These are phyloP conservation scores for Pristis pectinata DNA, from an alignment of 2,797 vertebrate genomes.

Conservation along the genomic window DNA sequence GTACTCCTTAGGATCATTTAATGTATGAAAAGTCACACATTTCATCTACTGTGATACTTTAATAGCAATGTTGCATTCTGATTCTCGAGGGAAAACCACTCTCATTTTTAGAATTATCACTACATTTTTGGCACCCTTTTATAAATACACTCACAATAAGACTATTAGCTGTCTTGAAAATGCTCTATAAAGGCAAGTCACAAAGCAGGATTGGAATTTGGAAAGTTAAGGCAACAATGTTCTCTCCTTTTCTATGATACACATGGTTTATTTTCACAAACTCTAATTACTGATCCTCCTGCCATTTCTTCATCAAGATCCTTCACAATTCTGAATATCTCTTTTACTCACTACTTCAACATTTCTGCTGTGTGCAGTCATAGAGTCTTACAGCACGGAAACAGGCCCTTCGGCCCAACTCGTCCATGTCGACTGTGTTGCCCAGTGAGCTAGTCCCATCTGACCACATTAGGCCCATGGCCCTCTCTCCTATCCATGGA, in stretches of 20 bases:
- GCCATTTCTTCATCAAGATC: too few relatives aligned
- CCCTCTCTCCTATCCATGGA: too few relatives aligned
- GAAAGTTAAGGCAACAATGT: background rate
- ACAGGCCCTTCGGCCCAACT: too few relatives aligned
- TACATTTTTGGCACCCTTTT: background rate
- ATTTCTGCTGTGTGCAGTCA: background rate
- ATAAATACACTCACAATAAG: background rate
- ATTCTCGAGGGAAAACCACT: background rate
- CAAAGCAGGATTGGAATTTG: background rate
- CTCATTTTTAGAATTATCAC: background rate
- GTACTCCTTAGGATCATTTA: background rate
- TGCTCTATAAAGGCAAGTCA: background rate
- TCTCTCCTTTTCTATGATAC: background rate
- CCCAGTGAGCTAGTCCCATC: too few relatives aligned
- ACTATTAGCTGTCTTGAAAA: background rate
- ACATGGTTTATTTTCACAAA: background rate
- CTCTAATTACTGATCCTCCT: background rate
- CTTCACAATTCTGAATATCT: too few relatives aligned
- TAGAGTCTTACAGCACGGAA: too few relatives aligned
- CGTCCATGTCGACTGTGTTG: too few relatives aligned
- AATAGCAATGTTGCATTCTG: background rate
- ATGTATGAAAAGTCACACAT: background rate
- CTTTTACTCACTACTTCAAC: background rate
- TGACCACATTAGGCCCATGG: too few relatives aligned
- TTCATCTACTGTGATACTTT: background rate